Evolutionary conservation across 2,113 vertebrate species (phyloP).

Genomic region (Mus spicilegus): DNA sequence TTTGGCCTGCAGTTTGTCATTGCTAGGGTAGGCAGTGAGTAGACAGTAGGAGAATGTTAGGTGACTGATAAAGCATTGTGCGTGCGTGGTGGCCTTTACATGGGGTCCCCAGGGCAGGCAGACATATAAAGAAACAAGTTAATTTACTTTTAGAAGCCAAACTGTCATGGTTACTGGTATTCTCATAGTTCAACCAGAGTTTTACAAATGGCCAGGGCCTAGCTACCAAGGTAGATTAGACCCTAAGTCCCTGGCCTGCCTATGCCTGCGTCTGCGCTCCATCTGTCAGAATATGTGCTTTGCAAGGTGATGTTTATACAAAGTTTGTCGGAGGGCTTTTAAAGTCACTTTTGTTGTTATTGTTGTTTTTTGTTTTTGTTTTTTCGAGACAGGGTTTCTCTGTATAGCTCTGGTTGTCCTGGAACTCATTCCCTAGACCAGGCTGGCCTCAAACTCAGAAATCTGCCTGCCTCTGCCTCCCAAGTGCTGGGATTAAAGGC

Average conservation of each 20-base stretch:
- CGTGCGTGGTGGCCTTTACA: background rate
- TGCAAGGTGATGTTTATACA: slow-evolving; percentile 9
- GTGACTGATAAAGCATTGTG: background rate
- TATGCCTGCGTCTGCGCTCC: background rate
- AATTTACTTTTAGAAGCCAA: background rate
- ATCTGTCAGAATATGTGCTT: background rate
- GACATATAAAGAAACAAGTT: background rate
- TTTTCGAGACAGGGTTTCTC: too few relatives aligned
- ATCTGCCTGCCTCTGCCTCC: too few relatives aligned
- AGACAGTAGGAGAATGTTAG: background rate
- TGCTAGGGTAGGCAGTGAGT: background rate
- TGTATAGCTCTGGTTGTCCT: too few relatives aligned
- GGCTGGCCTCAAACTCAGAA: too few relatives aligned
- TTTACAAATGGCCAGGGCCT: background rate
- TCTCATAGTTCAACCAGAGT: background rate
- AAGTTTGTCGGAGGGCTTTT: background rate
- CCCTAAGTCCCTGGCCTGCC: background rate
- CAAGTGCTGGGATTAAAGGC: too few relatives aligned
- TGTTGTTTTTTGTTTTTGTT: too few relatives aligned
- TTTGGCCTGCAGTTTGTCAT: background rate
- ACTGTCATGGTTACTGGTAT: background rate
- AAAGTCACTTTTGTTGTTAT: background rate
- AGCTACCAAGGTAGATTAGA: background rate
- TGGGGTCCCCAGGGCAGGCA: background rate
- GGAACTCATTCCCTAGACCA: too few relatives aligned